phyloP scores from a whole-genome alignment of 2,113 vertebrate species.

The Tupaia tana region DNA sequence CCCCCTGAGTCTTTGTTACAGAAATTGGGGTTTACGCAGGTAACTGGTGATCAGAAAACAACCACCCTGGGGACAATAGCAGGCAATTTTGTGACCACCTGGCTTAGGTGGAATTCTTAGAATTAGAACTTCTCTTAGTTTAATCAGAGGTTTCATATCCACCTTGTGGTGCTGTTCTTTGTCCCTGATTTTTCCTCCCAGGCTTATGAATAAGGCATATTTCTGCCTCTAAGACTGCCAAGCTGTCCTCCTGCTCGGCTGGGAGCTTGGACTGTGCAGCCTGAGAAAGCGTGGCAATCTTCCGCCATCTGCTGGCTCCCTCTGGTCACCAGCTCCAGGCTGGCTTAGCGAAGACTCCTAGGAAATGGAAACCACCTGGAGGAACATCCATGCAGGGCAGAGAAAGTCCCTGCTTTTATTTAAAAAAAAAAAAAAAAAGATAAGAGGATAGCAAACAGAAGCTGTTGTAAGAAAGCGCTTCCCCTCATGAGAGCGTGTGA shows the following conservation, averaged over 20 bases:
- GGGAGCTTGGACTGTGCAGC: background rate
- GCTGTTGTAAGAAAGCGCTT: background rate
- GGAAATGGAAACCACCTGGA: background rate
- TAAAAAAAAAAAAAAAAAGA: background rate
- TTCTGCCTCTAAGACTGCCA: background rate
- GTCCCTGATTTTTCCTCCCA: conserved; percentile 9
- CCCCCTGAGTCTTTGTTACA: conserved; percentile 14
- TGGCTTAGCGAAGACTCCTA: background rate
- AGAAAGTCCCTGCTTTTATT: background rate
- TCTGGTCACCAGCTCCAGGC: background rate
- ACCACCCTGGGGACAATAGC: background rate
- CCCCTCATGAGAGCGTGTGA: background rate
- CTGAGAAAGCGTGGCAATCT: conserved; percentile 56
- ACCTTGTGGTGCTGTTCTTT: conserved; percentile 12
- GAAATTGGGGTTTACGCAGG: background rate
- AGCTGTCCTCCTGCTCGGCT: background rate
- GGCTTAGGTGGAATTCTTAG: conserved; percentile 32
- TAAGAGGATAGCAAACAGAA: background rate
- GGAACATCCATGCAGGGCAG: background rate
- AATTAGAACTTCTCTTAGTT: conserved; percentile 38
- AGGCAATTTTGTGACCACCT: conserved; percentile 41
- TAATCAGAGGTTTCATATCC: conserved; percentile 53
- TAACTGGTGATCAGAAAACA: conserved; percentile 30
- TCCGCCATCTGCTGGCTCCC: conserved; percentile 85
- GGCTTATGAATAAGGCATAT: conserved; percentile 4